These are phyloP conservation scores for Procambarus clarkii DNA, from an alignment of 1,140 invertebrate species.

Conservation along the genomic window DNA sequence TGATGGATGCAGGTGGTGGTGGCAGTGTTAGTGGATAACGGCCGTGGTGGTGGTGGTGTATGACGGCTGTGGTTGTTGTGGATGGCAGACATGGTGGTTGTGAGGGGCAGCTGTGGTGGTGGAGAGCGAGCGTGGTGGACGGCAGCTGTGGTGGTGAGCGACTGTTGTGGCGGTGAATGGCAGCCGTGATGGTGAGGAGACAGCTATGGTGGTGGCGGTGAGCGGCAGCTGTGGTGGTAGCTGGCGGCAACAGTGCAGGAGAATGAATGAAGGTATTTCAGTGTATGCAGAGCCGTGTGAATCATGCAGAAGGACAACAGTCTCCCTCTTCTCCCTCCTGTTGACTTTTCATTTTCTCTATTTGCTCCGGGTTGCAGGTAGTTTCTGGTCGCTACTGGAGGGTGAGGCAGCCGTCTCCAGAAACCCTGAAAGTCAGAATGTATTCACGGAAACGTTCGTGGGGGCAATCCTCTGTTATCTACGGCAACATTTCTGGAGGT, in stretches of 20 bases:
- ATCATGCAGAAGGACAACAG: conserved; percentile 23
- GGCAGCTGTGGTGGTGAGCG: no score
- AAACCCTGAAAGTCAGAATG: background rate
- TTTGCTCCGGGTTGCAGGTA: conserved; percentile 33
- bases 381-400: background rate
- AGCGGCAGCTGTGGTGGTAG: background rate
- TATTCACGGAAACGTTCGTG: background rate
- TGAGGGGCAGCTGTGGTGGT: no score
- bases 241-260: background rate
- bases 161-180: background rate
- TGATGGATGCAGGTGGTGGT: no score
- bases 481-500: no score
- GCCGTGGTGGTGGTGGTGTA: no score
- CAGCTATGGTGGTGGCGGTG: background rate
- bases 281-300: background rate
- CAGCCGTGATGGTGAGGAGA: background rate
- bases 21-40: no score
- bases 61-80: no score
- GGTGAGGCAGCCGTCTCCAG: background rate
- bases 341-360: conserved; percentile 43
- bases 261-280: background rate
- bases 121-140: no score
- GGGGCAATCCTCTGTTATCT: background rate
- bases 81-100: no score
- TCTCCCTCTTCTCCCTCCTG: conserved; percentile 14